These are phyloP conservation scores for Goniozus legneri DNA, from an alignment of 1,140 invertebrate genomes.

Conservation along the genomic window DNA sequence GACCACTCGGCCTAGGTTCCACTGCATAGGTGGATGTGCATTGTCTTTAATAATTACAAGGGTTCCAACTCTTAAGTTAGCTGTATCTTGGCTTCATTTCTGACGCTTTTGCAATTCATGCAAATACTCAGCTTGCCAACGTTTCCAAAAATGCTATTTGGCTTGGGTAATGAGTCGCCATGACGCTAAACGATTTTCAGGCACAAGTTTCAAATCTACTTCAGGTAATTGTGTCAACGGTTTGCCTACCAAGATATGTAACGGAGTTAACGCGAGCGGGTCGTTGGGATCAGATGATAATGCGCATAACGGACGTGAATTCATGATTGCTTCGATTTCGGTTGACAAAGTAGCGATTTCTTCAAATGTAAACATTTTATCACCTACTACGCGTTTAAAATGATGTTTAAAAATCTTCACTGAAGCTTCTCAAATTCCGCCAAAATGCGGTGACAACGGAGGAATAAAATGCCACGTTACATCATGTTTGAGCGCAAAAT, in stretches of 20 bases:
- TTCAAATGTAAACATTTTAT: conserved; percentile 16
- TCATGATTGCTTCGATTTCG: conserved; percentile 27
- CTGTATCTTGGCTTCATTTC: conserved; percentile 24
- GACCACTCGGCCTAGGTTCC: not conserved
- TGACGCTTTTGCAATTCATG: conserved; percentile 23
- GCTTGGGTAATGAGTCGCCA: conserved; percentile 25
- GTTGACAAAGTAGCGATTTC: conserved; percentile 13
- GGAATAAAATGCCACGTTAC: conserved; percentile 32
- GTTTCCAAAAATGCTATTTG: conserved; percentile 36
- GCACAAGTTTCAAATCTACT: not conserved
- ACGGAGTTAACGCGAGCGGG: conserved; percentile 18
- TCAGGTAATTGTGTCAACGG: conserved; percentile 8
- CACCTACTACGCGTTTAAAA: conserved; percentile 18
- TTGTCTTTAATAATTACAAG: conserved; percentile 3
- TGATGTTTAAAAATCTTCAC: conserved; percentile 33
- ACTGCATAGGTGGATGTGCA: not conserved
- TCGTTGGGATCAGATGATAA: conserved; percentile 18
- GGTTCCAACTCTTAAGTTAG: not conserved
- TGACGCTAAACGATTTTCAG: not conserved
- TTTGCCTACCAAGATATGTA: conserved; percentile 32
- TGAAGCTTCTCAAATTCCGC: conserved; percentile 37
- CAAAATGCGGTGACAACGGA: conserved; percentile 35
- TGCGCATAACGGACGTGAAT: conserved; percentile 23
- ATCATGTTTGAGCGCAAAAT: not conserved
- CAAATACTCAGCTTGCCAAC: conserved; percentile 40